phyloP scores from a whole-genome alignment of 2,113 vertebrate species.

The Cacatua alba region DNA sequence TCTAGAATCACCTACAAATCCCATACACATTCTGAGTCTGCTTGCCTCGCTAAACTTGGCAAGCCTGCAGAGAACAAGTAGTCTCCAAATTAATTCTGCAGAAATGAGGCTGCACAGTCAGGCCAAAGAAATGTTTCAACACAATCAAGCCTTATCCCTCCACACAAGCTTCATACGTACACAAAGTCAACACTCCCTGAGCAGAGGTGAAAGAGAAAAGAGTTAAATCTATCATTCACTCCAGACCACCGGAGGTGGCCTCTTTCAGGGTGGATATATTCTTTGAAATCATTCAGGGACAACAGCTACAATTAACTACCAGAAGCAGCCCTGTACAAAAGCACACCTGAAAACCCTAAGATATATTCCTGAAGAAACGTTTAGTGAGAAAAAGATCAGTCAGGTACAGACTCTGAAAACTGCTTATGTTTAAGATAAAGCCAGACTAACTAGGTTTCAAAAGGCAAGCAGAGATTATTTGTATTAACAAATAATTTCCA shows the following conservation, averaged over 20 bases:
- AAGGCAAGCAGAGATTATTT: neutral
- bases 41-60: neutral
- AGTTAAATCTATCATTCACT: neutral
- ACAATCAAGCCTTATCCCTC: neutral
- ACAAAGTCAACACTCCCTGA: neutral
- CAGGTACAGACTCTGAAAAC: neutral
- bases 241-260: neutral
- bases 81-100: neutral
- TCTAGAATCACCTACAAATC: neutral
- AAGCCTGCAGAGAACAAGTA: neutral
- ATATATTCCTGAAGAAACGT: neutral
- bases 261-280: neutral
- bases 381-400: neutral
- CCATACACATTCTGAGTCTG: neutral
- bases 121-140: neutral
- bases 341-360: neutral
- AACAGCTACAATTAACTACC: neutral
- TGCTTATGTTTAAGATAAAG: neutral
- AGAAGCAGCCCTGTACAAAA: neutral
- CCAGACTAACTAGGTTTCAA: neutral
- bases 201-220: neutral
- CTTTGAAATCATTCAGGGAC: neutral
- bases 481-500: neutral
- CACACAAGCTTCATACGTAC: neutral
- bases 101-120: neutral